These are phyloP conservation scores for Lamellibrachia columna DNA, from an alignment of 2,888 invertebrate genomes.

Conservation along the genomic window DNA sequence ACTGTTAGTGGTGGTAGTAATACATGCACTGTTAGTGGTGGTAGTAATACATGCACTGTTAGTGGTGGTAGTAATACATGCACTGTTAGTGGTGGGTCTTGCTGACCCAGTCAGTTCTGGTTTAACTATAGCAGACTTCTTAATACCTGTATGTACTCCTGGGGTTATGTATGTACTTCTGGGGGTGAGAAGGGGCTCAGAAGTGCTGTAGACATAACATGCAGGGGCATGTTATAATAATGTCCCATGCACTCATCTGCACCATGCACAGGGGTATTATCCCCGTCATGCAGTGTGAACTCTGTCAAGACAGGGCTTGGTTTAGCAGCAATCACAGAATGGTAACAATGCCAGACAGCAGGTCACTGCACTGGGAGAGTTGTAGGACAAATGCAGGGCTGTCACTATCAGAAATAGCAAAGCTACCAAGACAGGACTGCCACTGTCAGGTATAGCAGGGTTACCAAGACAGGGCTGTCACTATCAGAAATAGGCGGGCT, in stretches of 20 bases:
- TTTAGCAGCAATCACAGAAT: not conserved
- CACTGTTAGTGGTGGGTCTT: no score
- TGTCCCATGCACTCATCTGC: not conserved
- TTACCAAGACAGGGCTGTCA: not conserved
- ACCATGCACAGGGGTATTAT: not conserved
- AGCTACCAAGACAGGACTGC: not conserved
- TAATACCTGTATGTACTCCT: no score
- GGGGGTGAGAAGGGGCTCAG: not conserved
- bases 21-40: no score
- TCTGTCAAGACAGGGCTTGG: not conserved
- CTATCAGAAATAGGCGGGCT: not conserved
- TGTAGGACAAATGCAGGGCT: not conserved
- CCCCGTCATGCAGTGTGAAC: not conserved
- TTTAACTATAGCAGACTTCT: no score
- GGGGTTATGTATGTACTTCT: not conserved
- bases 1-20: no score
- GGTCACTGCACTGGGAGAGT: not conserved
- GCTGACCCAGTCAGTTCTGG: no score
- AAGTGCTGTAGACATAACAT: not conserved
- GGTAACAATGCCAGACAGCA: not conserved
- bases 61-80: no score
- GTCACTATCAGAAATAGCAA: not conserved
- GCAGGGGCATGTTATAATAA: not conserved
- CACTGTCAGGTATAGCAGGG: not conserved
- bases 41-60: no score